Conservation (phyloP, 1,140 invertebrate species). For the Panulirus ornatus region DNA sequence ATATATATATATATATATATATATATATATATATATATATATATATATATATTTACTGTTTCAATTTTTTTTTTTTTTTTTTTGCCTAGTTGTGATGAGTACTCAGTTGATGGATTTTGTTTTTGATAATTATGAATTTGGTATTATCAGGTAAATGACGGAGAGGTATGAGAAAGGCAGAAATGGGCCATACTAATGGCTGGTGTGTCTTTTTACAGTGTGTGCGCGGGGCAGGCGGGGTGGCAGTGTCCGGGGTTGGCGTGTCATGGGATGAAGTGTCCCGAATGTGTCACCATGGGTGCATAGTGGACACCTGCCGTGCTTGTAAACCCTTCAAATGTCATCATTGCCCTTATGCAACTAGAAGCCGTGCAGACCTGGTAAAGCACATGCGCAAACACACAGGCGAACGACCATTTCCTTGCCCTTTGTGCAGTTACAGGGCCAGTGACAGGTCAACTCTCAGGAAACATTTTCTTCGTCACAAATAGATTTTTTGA, state of each 20-base stretch:
- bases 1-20: no score
- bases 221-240: conserved; percentile 47
- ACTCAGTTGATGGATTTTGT: no score
- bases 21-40: no score
- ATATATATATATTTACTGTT: no score
- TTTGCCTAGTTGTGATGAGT: no score
- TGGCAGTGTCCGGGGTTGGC: conserved; percentile 37
- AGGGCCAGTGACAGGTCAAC: conserved; percentile 58
- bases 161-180: not conserved
- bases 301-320: conserved; percentile 45
- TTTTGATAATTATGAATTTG: not conserved
- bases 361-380: conserved; percentile 48
- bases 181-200: conserved; percentile 35
- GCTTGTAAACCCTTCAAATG: conserved; percentile 59
- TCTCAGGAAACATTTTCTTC: conserved; percentile 58
- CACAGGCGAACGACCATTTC: conserved; percentile 47
- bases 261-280: conserved; percentile 34
- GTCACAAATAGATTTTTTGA: conserved; percentile 27
- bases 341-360: conserved; percentile 49
- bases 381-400: conserved; percentile 59
- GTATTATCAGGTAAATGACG: no score
- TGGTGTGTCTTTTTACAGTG: conserved; percentile 66
- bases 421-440: conserved; percentile 42
- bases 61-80: no score
- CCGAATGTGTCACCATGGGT: conserved; percentile 53